Percentiles rank a stretch among this genome's conserved stretches.
Evolutionary conservation across 2,888 invertebrate genomes (phyloP).

Genomic region (Megamerina dolium): DNA sequence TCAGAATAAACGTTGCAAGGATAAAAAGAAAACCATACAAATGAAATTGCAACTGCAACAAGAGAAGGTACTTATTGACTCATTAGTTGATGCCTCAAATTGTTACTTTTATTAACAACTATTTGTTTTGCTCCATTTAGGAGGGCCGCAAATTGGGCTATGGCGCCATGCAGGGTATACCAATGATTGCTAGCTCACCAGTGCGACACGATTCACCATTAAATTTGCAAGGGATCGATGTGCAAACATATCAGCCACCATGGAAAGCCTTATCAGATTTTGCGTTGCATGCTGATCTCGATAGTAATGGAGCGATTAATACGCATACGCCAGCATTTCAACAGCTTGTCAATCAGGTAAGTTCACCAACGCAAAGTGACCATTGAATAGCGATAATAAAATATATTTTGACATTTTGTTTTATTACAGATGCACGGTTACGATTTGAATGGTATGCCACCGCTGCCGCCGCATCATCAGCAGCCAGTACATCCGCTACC

Average conservation of each 20-base stretch:
- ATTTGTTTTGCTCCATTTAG: constrained; percentile 16
- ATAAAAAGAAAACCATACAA: constrained; percentile 93
- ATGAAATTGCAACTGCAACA: constrained; percentile 98
- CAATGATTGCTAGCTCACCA: constrained; percentile 94
- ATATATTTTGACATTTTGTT: constrained; percentile 1
- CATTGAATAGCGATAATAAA: background rate
- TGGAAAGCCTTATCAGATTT: constrained; percentile 97
- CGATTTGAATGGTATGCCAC: constrained; percentile 61
- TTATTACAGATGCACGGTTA: constrained; percentile 81
- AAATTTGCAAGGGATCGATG: constrained; percentile 81
- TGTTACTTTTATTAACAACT: background rate
- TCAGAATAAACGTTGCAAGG: constrained; percentile 96
- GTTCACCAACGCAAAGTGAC: background rate
- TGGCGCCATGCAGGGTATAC: constrained; percentile 93
- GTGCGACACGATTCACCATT: constrained; percentile 84
- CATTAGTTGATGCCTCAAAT: background rate
- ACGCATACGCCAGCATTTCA: constrained; percentile 89
- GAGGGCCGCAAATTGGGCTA: constrained; percentile 83
- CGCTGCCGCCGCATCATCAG: constrained; percentile 40
- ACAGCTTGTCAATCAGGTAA: constrained; percentile 90
- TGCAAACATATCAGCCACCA: constrained; percentile 87
- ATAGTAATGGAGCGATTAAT: constrained; percentile 65
- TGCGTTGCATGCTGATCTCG: constrained; percentile 89
- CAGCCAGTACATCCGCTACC: constrained; percentile 56
- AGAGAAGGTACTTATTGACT: constrained; percentile 76